Conservation (phyloP, 2,113 vertebrate species). For the Marcusenius ussheri region DNA sequence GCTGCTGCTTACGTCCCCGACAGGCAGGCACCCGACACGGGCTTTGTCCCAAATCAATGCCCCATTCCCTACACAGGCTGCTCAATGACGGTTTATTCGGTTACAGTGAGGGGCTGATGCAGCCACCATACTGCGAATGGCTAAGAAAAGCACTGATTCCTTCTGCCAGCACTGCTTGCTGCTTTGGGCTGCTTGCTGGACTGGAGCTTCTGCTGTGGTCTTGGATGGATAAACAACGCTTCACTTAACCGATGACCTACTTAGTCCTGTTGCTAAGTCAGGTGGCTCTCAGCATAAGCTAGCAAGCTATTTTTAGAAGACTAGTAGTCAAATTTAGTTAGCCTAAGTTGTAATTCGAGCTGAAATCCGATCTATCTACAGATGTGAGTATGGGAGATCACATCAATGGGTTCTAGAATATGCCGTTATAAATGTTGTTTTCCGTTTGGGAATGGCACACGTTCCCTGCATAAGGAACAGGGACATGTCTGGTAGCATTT, state of each 20-base stretch:
- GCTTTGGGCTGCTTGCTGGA: not conserved
- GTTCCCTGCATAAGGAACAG: not conserved
- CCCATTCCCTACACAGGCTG: not conserved
- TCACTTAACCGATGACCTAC: not conserved
- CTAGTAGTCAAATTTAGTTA: not conserved
- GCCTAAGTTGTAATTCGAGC: not conserved
- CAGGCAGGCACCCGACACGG: slow-evolving; percentile 45
- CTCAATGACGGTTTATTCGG: not conserved
- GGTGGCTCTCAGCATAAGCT: not conserved
- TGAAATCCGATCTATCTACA: not conserved
- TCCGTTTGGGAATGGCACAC: not conserved
- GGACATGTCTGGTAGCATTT: not conserved
- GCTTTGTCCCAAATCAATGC: not conserved
- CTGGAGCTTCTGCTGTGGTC: not conserved
- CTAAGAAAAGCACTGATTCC: not conserved
- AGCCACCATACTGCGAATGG: not conserved
- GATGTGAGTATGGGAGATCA: not conserved
- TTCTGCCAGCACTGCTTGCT: not conserved
- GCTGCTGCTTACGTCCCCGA: slow-evolving; percentile 29
- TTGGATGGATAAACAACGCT: not conserved
- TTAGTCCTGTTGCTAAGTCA: not conserved
- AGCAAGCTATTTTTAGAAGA: not conserved
- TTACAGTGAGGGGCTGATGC: not conserved
- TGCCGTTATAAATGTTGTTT: not conserved
- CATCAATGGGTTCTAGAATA: not conserved